Evolutionary conservation across 2,888 invertebrate species (phyloP).

Genomic region (Pseudolycoriella hygida): DNA sequence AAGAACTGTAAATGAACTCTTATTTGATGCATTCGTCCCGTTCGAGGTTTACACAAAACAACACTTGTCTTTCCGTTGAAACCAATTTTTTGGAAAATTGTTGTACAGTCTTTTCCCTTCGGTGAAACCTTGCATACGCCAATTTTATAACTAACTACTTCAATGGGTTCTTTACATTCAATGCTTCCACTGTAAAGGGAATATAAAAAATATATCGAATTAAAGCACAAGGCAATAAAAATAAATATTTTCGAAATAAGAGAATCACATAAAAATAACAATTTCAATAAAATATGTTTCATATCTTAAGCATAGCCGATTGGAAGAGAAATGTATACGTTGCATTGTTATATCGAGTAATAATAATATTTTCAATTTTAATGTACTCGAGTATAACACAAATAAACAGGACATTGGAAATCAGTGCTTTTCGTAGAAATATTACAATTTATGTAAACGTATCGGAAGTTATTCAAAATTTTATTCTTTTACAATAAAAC

Average conservation of each 20-base stretch:
- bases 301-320: too few relatives aligned
- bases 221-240: constrained; percentile 2
- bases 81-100: constrained; percentile 77
- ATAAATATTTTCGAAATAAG: neutral
- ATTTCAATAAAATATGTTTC: too few relatives aligned
- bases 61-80: constrained; percentile 83
- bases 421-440: too few relatives aligned
- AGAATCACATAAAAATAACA: too few relatives aligned
- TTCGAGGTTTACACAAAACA: constrained; percentile 84
- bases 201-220: constrained; percentile 4
- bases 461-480: too few relatives aligned
- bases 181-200: constrained; percentile 46
- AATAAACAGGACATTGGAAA: too few relatives aligned
- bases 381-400: too few relatives aligned
- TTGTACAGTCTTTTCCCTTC: constrained; percentile 84
- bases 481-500: too few relatives aligned
- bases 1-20: constrained; percentile 95
- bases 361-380: too few relatives aligned
- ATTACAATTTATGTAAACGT: too few relatives aligned
- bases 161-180: constrained; percentile 78
- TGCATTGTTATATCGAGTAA: too few relatives aligned
- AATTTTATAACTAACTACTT: constrained; percentile 87
- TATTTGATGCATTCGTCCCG: constrained; percentile 98
- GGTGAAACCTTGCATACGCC: constrained; percentile 89
- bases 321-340: too few relatives aligned